Percentiles rank a stretch among this genome's conserved stretches.
Conservation (phyloP, 2,113 vertebrate genomes). For the Etheostoma cragini region DNA sequence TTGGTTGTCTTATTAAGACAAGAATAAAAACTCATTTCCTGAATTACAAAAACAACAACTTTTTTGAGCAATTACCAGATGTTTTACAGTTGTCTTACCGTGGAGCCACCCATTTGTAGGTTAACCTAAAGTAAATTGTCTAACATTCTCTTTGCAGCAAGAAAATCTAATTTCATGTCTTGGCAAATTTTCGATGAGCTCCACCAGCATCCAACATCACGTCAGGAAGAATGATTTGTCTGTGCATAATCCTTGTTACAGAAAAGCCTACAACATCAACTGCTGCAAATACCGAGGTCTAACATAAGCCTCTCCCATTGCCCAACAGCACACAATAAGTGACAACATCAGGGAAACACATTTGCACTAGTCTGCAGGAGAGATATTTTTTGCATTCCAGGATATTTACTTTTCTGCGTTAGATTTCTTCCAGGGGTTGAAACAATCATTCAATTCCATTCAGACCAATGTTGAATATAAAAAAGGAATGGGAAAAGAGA, state of each 20-base stretch:
- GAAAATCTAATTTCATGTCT: constrained; percentile 42
- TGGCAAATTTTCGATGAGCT: constrained; percentile 45
- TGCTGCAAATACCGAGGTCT: constrained; percentile 25
- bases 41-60: background rate
- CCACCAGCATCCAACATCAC: constrained; percentile 29
- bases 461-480: constrained; percentile 25
- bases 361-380: background rate
- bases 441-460: background rate
- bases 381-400: background rate
- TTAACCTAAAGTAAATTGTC: constrained; percentile 5
- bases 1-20: background rate
- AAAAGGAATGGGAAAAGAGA: background rate
- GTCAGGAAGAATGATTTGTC: constrained; percentile 50
- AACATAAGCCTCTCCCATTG: constrained; percentile 11
- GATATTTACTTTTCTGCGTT: constrained; percentile 12
- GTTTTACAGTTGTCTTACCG: constrained; percentile 6
- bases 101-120: background rate
- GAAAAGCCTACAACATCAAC: constrained; percentile 37
- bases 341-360: constrained; percentile 11
- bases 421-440: background rate
- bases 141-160: background rate
- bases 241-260: constrained; percentile 54
- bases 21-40: background rate
- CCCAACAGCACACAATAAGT: constrained; percentile 23
- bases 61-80: background rate